Evolutionary conservation across 2,113 vertebrate species (phyloP).

Genomic region (Psilopsiagon aymara): DNA sequence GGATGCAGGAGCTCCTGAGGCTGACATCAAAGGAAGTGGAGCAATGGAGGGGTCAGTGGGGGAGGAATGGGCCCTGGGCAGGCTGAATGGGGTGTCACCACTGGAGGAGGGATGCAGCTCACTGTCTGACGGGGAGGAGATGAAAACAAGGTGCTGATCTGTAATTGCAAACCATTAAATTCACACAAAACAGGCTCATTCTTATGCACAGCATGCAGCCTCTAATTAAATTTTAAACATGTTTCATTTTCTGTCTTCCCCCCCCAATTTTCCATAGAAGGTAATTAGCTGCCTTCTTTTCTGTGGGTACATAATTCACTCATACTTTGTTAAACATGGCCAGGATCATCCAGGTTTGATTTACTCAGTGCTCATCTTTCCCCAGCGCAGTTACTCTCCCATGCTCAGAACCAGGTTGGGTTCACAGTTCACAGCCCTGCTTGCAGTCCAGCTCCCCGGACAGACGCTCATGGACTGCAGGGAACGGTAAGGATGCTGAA

Average conservation of each 20-base stretch:
- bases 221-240: conserved; percentile 52
- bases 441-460: neutral
- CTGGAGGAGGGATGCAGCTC: neutral
- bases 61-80: neutral
- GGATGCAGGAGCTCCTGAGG: neutral
- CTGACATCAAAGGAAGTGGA: conserved; percentile 24
- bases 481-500: rapidly evolving
- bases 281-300: conserved; percentile 46
- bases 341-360: neutral
- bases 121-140: neutral
- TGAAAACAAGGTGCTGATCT: neutral
- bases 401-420: neutral
- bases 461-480: neutral
- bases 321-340: conserved; percentile 4
- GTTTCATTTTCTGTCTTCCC: conserved; percentile 29
- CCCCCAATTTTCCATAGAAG: neutral
- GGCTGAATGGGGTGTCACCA: neutral
- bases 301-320: conserved; percentile 33
- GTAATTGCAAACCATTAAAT: conserved; percentile 15
- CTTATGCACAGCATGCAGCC: neutral
- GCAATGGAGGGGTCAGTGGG: neutral
- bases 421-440: neutral
- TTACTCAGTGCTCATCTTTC: neutral
- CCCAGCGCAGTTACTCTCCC: neutral
- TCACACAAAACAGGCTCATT: conserved; percentile 12